These are phyloP conservation scores for Gryon sp. DNA, from an alignment of 1,140 invertebrate species.

Conservation along the genomic window DNA sequence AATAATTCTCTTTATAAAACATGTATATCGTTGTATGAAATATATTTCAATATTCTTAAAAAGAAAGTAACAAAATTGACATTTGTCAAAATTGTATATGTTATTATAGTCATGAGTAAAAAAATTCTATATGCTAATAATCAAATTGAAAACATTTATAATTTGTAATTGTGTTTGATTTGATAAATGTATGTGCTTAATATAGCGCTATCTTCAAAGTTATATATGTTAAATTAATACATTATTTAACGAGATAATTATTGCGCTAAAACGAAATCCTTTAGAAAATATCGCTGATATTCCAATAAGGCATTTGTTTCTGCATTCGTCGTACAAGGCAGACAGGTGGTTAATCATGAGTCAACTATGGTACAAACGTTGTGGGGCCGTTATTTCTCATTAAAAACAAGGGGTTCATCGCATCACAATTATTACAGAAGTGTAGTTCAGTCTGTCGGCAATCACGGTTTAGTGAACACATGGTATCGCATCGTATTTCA, in stretches of 20 bases:
- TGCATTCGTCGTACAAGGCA: constrained; percentile 54
- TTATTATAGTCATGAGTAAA: too few species aligned
- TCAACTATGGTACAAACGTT: constrained; percentile 57
- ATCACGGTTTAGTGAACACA: constrained; percentile 63
- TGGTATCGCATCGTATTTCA: constrained; percentile 65
- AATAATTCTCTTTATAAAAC: too few species aligned
- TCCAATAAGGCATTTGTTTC: constrained; percentile 59
- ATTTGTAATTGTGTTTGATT: too few species aligned
- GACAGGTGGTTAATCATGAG: constrained; percentile 64
- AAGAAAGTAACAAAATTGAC: too few species aligned
- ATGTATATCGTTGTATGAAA: too few species aligned
- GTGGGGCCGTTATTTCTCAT: constrained; percentile 71
- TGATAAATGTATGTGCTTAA: too few species aligned
- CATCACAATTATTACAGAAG: constrained; percentile 75
- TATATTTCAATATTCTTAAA: too few species aligned
- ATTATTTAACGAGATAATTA: constrained; percentile 35
- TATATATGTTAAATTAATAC: constrained; percentile 55
- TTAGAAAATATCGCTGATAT: constrained; percentile 32
- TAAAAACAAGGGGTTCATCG: constrained; percentile 78
- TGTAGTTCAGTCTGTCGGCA: constrained; percentile 65
- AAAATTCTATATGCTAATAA: too few species aligned
- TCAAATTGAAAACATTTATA: too few species aligned
- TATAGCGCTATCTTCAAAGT: too few species aligned
- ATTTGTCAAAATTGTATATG: too few species aligned
- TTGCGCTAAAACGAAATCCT: constrained; percentile 36